Base-by-base conservation (phyloP, 2,888 invertebrate species). In the Eremobia ochroleuca region DNA sequence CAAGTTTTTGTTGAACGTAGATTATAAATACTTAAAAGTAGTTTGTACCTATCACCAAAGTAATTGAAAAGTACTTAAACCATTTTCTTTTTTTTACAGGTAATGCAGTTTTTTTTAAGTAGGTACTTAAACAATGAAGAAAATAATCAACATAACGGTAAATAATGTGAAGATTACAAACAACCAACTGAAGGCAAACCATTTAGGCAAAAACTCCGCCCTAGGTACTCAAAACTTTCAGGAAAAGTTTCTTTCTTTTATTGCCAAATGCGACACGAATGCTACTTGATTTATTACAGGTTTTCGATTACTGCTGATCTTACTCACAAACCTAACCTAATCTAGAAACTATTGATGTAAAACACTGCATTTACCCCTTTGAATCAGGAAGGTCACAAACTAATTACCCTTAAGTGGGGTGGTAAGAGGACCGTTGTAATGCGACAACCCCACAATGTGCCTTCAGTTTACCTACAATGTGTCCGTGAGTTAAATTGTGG, bases 401-500 rank as follows among this genome's bases (percentile, higher is more conserved):
- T 83, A 86, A 86, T 86, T 86, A 86, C 68, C 55, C 62, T 77
- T 84, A 82, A 82, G 76, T 81, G 82, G 77, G 81, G 76, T 83
- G 71, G 79, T 76, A 82, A 82, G 75, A 75, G 71, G 79, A 61
- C 74, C 59, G 28, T 73, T 58, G 70, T 81, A 83, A 87, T 82
- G 77, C 59, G 76, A 79, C 62, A 71, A 85, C 25, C 81, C 81
- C 81, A 75, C 75, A 75, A 81, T 81, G 62, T 85, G 66, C 83
- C 81, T 71, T 68, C 34, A 84, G 62, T 59, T 73, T 72, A 85
- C 72, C 64, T 74, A 81, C 83, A 85, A 86, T 85, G 79, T 80
- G 78, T 83, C 86, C 84, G 83, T 87, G 85, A 89, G 88, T 85
- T 85, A 85, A 89, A 90, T 88, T 86, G 86, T 83, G 82, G 90